A percentile compares a stretch with the other conserved stretches of the same genome.
Conservation (phyloP, 2,888 invertebrate species). For the Ptilodon capucinus region DNA sequence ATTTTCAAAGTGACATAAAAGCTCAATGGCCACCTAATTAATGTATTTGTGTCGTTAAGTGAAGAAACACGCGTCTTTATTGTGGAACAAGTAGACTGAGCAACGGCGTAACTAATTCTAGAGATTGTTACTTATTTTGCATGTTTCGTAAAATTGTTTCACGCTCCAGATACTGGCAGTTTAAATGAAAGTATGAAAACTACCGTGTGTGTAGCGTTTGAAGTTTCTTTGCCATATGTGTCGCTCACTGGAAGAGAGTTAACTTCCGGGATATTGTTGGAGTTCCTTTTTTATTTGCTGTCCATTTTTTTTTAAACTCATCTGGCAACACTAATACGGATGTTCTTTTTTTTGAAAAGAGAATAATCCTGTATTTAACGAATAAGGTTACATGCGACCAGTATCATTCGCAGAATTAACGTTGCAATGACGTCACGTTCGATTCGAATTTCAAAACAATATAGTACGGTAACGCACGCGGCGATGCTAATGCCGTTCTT, state of each 20-base stretch:
- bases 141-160: constrained; percentile 81
- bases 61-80: constrained; percentile 71
- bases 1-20: constrained; percentile 27
- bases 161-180: constrained; percentile 73
- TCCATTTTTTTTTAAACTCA: background rate
- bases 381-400: constrained; percentile 4
- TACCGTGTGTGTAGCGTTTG: background rate
- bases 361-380: background rate
- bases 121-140: constrained; percentile 82
- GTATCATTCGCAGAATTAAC: constrained; percentile 59
- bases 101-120: constrained; percentile 79
- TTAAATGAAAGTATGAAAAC: constrained; percentile 75
- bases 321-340: background rate
- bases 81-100: constrained; percentile 71
- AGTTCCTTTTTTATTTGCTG: background rate
- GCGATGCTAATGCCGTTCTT: constrained; percentile 49
- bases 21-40: constrained; percentile 47
- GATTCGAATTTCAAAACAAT: constrained; percentile 71
- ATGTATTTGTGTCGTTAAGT: constrained; percentile 68
- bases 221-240: background rate
- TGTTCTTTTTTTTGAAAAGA: background rate
- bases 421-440: constrained; percentile 61
- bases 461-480: constrained; percentile 66
- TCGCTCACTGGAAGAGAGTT: background rate
- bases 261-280: background rate